Evolutionary conservation across 2,113 vertebrate genomes (phyloP).

Genomic region (Catharus fuscescens): DNA sequence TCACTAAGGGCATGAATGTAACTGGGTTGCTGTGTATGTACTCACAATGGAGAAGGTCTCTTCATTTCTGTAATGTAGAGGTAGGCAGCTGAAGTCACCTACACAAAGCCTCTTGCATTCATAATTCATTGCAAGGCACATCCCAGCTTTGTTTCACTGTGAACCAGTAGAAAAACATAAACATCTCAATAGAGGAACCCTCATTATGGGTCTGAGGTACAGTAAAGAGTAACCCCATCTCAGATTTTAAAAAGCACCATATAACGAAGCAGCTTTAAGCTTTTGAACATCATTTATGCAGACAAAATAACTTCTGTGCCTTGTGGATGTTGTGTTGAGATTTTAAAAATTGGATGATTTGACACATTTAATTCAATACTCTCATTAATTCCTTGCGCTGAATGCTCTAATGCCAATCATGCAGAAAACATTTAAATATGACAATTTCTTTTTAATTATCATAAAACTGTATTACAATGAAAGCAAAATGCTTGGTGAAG

Average conservation of each 20-base stretch:
- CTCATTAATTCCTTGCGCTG: slow-evolving; percentile 43
- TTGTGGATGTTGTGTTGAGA: neutral
- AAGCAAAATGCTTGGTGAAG: slow-evolving; percentile 30
- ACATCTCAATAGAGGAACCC: neutral
- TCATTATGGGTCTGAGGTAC: neutral
- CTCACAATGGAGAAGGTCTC: neutral
- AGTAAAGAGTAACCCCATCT: neutral
- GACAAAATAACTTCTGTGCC: neutral
- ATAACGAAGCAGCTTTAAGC: neutral
- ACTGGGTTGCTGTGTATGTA: rapidly evolving
- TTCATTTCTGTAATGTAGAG: neutral
- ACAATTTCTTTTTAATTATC: slow-evolving; percentile 44
- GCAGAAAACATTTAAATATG: slow-evolving; percentile 1
- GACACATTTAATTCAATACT: slow-evolving; percentile 33
- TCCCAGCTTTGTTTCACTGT: neutral
- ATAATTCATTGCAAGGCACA: neutral
- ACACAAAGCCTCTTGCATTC: neutral
- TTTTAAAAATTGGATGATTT: slow-evolving; percentile 26
- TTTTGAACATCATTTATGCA: slow-evolving; percentile 1
- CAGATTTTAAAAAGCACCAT: neutral
- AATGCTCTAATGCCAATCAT: slow-evolving; percentile 40
- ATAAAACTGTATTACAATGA: slow-evolving; percentile 21
- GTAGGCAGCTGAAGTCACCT: neutral
- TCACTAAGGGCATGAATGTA: neutral
- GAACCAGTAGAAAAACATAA: neutral